phyloP scores from a whole-genome alignment of 2,888 invertebrate genomes.

The Cremastobaeus sp. region DNA sequence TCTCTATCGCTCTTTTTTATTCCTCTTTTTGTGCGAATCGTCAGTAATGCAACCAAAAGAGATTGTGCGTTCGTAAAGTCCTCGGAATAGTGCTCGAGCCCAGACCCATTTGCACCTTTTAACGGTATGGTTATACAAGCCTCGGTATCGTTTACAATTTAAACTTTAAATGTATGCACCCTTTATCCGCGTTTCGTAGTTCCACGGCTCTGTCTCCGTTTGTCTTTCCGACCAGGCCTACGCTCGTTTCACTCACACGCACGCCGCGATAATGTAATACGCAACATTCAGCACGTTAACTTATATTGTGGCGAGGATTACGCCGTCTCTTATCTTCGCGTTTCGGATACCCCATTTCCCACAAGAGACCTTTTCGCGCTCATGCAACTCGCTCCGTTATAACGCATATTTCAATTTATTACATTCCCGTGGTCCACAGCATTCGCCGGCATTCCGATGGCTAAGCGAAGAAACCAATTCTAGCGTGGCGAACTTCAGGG shows the following conservation, averaged over 20 bases:
- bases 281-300: constrained; percentile 73
- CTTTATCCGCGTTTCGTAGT: constrained; percentile 51
- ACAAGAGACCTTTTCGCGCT: constrained; percentile 56
- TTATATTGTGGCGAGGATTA: constrained; percentile 76
- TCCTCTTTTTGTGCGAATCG: constrained; percentile 34
- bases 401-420: constrained; percentile 75
- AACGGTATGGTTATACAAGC: constrained; percentile 56
- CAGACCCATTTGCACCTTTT: constrained; percentile 59
- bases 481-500: constrained; percentile 32
- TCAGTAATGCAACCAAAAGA: constrained; percentile 53
- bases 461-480: constrained; percentile 44
- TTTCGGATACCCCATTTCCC: constrained; percentile 65
- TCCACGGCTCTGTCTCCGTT: constrained; percentile 50
- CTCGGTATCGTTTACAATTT: constrained; percentile 35
- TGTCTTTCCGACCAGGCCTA: constrained; percentile 19
- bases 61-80: constrained; percentile 60
- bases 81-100: constrained; percentile 53
- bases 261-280: constrained; percentile 68
- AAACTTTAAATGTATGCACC: constrained; percentile 53
- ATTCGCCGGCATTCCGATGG: constrained; percentile 43
- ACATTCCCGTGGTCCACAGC: constrained; percentile 58
- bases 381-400: constrained; percentile 61
- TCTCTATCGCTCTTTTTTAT: constrained; percentile 5
- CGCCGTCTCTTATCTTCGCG: constrained; percentile 75
- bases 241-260: constrained; percentile 25